Evolutionary conservation across 1,140 invertebrate genomes (phyloP), one percentile per base, ranked within the genome.

Genomic region (Cydia strobilella): DNA sequence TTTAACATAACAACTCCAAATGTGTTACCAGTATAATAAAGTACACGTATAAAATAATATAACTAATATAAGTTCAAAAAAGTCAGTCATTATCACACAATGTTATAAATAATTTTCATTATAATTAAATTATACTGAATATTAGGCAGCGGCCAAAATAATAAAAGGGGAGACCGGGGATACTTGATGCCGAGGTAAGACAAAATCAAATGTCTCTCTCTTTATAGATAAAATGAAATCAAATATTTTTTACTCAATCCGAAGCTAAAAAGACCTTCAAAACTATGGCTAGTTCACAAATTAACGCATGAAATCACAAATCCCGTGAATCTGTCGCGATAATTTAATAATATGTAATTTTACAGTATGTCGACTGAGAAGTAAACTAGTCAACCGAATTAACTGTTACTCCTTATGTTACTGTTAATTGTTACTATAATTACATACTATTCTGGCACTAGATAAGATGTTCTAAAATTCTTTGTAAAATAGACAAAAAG

Each of bases 391-490:
- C 15, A 54, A n/a, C 51, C 15, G 15, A 7, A 54, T 54, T 23
- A 59, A n/a, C n/a, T n/a, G n/a, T n/a, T n/a, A n/a, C n/a, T n/a
- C n/a, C n/a, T n/a, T n/a, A n/a, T n/a, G n/a, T n/a, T n/a, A n/a
- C n/a, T n/a, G n/a, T n/a, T n/a, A n/a, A n/a, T n/a, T n/a, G 18
- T 59, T n/a, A 59, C 9, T 59, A 20, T 23, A 59, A 59, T 59
- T 59, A 59, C 54, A 23, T 23, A 59, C 54, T 59, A 59, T 59
- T 59, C 54, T 59, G 54, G 54, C 54, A 59, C 54, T 59, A 59
- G 18, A 59, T 23, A 59, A 10, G 1, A 2, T 59, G 54, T 59
- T 18, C 15, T 54, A 54, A 54, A 54, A 54, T 54, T 13, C 15
- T 54, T 54, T 18, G 51, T 7, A 45, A 45, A 45, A 45, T 39